Evolutionary conservation across 2,797 vertebrate species (phyloP).

Genomic region (Xenentodon cancila): DNA sequence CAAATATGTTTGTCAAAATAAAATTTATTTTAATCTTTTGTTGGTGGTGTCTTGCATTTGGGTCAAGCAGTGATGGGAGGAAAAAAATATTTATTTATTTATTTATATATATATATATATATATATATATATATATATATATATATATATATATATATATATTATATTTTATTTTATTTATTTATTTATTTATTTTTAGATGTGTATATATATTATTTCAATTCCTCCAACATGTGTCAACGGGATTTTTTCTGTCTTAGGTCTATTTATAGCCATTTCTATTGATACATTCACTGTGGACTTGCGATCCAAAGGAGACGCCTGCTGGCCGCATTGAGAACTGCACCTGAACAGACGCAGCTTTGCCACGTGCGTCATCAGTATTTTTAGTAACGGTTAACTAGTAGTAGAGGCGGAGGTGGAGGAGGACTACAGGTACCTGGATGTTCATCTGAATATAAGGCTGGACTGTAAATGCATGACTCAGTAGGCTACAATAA

Average conservation of each 20-base stretch:
- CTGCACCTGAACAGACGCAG: background rate
- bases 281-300: background rate
- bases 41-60: background rate
- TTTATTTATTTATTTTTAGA: too few relatives aligned
- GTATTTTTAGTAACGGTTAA: background rate
- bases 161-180: too few relatives aligned
- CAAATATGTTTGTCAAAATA: constrained; percentile 64
- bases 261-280: too few relatives aligned
- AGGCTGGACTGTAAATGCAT: background rate
- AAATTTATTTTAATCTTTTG: constrained; percentile 71
- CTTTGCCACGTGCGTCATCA: background rate
- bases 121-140: too few relatives aligned
- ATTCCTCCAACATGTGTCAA: too few relatives aligned
- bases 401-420: background rate
- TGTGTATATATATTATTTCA: too few relatives aligned
- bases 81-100: too few relatives aligned
- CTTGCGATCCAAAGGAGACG: constrained; percentile 5
- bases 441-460: background rate
- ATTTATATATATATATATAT: too few relatives aligned
- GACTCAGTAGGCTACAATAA: too few relatives aligned
- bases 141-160: too few relatives aligned
- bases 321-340: constrained; percentile 23
- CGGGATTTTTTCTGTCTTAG: too few relatives aligned
- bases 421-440: too few relatives aligned
- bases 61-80: background rate